Base-by-base conservation (phyloP, 2,797 vertebrate species). In the Margarornis squamiger region DNA sequence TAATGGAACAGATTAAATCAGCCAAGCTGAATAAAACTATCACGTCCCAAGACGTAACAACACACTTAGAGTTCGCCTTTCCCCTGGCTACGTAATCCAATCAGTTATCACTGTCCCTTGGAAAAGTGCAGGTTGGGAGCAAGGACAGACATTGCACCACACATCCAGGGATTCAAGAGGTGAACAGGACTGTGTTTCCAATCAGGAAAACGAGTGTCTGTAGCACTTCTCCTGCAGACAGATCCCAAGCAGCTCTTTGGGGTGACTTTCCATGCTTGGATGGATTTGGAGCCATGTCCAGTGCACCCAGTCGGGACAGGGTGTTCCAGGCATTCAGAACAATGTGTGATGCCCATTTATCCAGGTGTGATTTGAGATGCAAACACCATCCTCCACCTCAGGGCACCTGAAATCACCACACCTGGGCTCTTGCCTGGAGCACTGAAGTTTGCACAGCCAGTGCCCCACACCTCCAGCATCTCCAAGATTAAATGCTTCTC, bases 1-100 rank as follows among this genome's bases (percentile, higher is more conserved):
- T 92, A 96, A 95, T 92, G 86, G 93, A 90, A 92, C 61, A 89
- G 76, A 87, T 79, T n/a, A 93, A 91, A 70, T 87, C 92, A 95
- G 83, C 88, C 86, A 62, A 77, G 71, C 83, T 79, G 92, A 93
- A 95, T 93, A 92, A 96, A 96, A 89, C 86, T 51, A 45, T 46
- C 51, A 30, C 49, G 29, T 43, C 58, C 62, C 79, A 76, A 85
- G 70, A 70, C 2, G 23, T 30, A 88, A 55, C 52, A 49, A 10
- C 12, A 32, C 85, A 59, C 87, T 95, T 67, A 34, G 27, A 86
- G 55, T 58, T 91, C 8, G 3, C 20, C 22, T 52, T 41, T 86
- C 65, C 84, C 57, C 18, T 2, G 38, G 34, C 11, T 54, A 75
- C 4, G 6, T 68, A 29, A 86, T 27, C 67, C 65, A 4, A 15